These are phyloP conservation scores for Xyliphius kryptos DNA, from an alignment of 2,113 vertebrate genomes.

Conservation along the genomic window DNA sequence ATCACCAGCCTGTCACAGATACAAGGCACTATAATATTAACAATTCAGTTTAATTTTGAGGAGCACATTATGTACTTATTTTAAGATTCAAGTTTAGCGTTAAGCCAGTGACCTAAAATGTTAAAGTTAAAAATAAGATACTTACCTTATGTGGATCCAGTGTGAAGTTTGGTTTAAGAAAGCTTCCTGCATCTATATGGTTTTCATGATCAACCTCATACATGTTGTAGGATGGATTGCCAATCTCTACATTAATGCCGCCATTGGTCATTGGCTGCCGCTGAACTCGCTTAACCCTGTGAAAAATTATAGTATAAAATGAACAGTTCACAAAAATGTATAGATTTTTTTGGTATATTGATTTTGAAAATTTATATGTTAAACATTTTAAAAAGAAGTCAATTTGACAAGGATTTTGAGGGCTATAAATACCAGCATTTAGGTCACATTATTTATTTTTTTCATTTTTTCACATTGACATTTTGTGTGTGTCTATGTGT, in stretches of 20 bases:
- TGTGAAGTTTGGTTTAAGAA: conserved; percentile 86
- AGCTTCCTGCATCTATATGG: conserved; percentile 77
- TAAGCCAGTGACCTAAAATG: too few species aligned
- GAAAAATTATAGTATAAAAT: conserved; percentile 31
- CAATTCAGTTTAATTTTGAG: too few species aligned
- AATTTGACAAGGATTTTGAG: not conserved
- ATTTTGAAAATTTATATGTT: too few species aligned
- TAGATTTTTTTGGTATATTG: not conserved
- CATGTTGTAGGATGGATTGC: conserved; percentile 98
- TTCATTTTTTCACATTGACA: too few species aligned
- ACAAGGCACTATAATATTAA: too few species aligned
- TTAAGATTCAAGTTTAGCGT: too few species aligned
- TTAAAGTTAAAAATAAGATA: too few species aligned
- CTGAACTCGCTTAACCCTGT: conserved; percentile 89
- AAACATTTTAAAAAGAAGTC: not conserved
- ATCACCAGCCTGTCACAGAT: too few species aligned
- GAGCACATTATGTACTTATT: too few species aligned
- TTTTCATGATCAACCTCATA: conserved; percentile 97
- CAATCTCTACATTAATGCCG: conserved; percentile 95
- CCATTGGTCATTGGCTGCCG: conserved; percentile 95
- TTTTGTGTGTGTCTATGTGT: too few species aligned
- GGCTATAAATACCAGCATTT: too few species aligned
- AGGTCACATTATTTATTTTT: too few species aligned
- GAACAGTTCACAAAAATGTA: not conserved
- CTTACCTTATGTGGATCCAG: conserved; percentile 94